phyloP scores from a whole-genome alignment of 2,797 vertebrate species.

The Lemur catta region DNA sequence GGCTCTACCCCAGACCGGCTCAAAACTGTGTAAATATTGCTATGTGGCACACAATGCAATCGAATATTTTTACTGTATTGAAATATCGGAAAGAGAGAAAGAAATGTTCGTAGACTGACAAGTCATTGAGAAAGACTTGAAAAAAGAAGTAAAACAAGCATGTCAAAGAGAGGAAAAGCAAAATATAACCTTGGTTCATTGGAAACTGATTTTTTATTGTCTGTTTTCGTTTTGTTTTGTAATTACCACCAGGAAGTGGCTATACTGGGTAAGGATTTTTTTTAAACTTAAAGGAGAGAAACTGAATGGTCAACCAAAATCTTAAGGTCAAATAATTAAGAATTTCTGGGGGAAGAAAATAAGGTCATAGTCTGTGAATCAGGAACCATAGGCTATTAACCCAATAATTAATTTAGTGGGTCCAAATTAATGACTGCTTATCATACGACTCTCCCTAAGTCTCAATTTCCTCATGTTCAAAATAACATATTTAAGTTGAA shows the following conservation, averaged over 20 bases:
- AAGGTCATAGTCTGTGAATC: not conserved
- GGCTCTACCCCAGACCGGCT: not conserved
- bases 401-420: not conserved
- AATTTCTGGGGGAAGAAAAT: not conserved
- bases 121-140: not conserved
- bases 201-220: not conserved
- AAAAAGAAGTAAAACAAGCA: not conserved
- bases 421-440: not conserved
- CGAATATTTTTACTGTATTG: not conserved
- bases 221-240: not conserved
- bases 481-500: not conserved
- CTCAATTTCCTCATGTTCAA: not conserved
- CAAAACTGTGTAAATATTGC: not conserved
- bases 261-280: not conserved
- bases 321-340: not conserved
- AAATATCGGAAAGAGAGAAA: not conserved
- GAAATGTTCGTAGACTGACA: not conserved
- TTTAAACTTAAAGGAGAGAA: not conserved
- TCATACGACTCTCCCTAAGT: not conserved
- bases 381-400: not conserved
- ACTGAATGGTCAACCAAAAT: not conserved
- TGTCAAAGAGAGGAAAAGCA: not conserved
- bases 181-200: not conserved
- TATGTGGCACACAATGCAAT: not conserved
- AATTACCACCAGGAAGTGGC: not conserved